Base-by-base conservation (phyloP, 2,888 invertebrate species). In the Trichopoda pennipes region DNA sequence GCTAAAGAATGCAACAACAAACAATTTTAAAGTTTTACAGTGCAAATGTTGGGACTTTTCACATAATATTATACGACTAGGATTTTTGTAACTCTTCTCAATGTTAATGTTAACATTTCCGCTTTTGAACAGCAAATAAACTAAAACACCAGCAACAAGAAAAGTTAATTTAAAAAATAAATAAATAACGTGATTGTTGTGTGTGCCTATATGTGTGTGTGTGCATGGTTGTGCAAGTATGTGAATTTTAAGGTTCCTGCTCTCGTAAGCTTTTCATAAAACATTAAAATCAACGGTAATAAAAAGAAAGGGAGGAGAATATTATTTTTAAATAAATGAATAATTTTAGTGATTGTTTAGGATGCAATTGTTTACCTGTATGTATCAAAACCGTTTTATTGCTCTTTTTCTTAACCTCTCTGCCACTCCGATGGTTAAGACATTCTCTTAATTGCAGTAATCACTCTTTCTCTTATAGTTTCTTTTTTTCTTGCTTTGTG, bases 91-190 rank as follows among this genome's bases (percentile, higher is more conserved):
- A 56, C 77, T 77, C 70, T 77, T 60, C 79, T 79, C 82, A 82
- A 68, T 79, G 79, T 68, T 72, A 82, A 76, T 76, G 32, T 70
- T 56, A 72, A 72, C 70, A 76, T 79, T 82, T 82, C 82, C 82
- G 82, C 79, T 82, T 82, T 75, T 56, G 53, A 69, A 61, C 12
- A 73, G 58, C 38, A 61, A 58, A 51, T 12, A 21, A 19, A 17
- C 47, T 17, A 53, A 56, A 47, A 21, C 17, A 42, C 60, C 32
- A 61, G 64, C 69, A 73, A 12, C 16, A 61, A 68, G 21, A 44
- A 53, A 70, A 60, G 60, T 28, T 55, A 70, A 60, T 55, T 28
- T 55, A 55, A 17, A 53, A 61, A 17, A 53, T 8, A 61, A 28
- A 28, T 6, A 28, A 28, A 28, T 28, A 28, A 28, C 28, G 28